Base-by-base conservation (phyloP, 1,140 invertebrate genomes). In the Anastatus disparis region DNA sequence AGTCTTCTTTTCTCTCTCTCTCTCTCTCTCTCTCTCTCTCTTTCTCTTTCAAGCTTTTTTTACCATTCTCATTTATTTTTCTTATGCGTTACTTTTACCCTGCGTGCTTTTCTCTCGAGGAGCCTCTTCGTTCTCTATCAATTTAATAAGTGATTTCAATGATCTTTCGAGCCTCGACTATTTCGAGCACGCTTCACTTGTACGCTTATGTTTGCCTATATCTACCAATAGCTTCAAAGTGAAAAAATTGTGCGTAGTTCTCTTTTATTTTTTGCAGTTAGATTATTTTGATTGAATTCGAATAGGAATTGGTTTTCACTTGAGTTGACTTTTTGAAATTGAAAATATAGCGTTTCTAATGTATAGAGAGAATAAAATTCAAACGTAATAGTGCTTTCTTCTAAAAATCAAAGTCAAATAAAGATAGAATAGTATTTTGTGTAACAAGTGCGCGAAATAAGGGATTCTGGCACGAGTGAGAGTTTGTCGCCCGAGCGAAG, bases 121-220 rank as follows among this genome's bases (percentile, higher is more conserved):
- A 20, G 13, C 52, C 52, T 48, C 64, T 61, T 73, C 42, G 17
- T 38, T 65, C 26, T 73, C 48, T 55, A 70, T 73, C 72, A 70
- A 70, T 73, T 70, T 69, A 44, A 69, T 73, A 42, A 73, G 63
- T 70, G 53, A 70, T 73, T 70, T 61, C 59, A 73, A 59, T 66
- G 66, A 64, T 70, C 59, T 48, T n/a, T n/a, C n/a, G 52, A 40
- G 35, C 17, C 26, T 12, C n/a, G 50, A 38, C 44, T 38, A 53
- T 27, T 64, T 53, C 13, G 20, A 38, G 42, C 42, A 35, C 24
- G 15, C 35, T 56, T 31, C n/a, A n/a, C n/a, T n/a, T n/a, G n/a
- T n/a, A n/a, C n/a, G n/a, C n/a, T n/a, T n/a, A n/a, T n/a, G n/a
- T n/a, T n/a, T 56, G 44, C 12, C 8, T 2, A 10, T 3, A 17